A percentile compares a stretch with the other conserved stretches of the same genome.
These are phyloP conservation scores for Aethina tumida DNA, from an alignment of 1,140 invertebrate genomes.

Conservation along the genomic window DNA sequence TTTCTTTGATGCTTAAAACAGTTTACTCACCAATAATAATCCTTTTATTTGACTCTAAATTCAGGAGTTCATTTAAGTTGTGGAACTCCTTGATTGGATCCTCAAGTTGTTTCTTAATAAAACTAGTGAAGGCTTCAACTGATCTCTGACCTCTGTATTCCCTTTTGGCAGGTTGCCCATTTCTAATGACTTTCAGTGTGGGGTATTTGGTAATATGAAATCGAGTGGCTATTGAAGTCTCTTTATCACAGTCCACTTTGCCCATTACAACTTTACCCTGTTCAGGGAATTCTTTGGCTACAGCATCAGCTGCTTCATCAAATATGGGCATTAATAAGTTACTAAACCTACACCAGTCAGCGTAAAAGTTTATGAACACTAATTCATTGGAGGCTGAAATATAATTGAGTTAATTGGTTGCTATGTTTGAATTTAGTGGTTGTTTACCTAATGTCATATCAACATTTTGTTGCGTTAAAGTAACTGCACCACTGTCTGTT, in stretches of 20 bases:
- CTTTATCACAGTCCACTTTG: slow-evolving; percentile 93
- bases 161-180: slow-evolving; percentile 86
- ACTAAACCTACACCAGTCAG: slow-evolving; percentile 94
- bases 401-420: slow-evolving; percentile 12
- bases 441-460: slow-evolving; percentile 68
- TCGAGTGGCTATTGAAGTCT: slow-evolving; percentile 71
- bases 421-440: slow-evolving; percentile 5
- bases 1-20: slow-evolving; percentile 1
- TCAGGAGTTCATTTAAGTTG: slow-evolving; percentile 61
- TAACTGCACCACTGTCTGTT: slow-evolving; percentile 62
- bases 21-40: slow-evolving; percentile 68
- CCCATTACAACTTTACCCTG: slow-evolving; percentile 81
- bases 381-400: slow-evolving; percentile 86
- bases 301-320: slow-evolving; percentile 88
- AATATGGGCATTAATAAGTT: slow-evolving; percentile 94
- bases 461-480: slow-evolving; percentile 67
- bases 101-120: slow-evolving; percentile 82
- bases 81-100: slow-evolving; percentile 79
- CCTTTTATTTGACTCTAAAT: slow-evolving; percentile 79
- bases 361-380: slow-evolving; percentile 98
- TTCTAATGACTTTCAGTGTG: slow-evolving; percentile 91
- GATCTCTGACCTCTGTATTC: slow-evolving; percentile 86
- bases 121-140: slow-evolving; percentile 76
- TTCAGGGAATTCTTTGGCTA: slow-evolving; percentile 69
- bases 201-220: slow-evolving; percentile 99